Evolutionary conservation across 2,113 vertebrate genomes (phyloP).

Genomic region (Pyxicephalus adspersus): DNA sequence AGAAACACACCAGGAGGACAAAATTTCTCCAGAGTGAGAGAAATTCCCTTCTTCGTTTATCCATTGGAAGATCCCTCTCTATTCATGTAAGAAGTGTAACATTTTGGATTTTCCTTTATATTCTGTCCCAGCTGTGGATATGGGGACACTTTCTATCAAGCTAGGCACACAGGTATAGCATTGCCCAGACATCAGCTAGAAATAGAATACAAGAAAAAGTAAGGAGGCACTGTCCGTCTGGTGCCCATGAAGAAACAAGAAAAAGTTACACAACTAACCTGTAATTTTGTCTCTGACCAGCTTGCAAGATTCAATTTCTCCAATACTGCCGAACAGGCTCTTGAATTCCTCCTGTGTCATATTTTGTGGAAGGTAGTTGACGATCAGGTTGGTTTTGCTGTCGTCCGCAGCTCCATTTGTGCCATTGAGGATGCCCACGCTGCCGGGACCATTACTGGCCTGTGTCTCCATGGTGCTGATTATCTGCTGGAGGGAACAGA

Average conservation of each 20-base stretch:
- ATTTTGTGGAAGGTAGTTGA: slow-evolving; percentile 97
- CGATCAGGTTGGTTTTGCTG: slow-evolving; percentile 97
- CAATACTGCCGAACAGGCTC: slow-evolving; percentile 94
- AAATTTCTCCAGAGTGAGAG: too few species aligned
- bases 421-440: slow-evolving; percentile 86
- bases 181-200: too few species aligned
- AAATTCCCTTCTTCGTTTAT: too few species aligned
- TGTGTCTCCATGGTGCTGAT: slow-evolving; percentile 98
- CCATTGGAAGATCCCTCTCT: too few species aligned
- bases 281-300: slow-evolving; percentile 94
- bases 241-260: not conserved
- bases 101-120: too few species aligned
- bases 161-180: too few species aligned
- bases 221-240: not conserved
- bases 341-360: slow-evolving; percentile 98
- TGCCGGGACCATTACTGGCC: slow-evolving; percentile 91
- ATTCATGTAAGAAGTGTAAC: too few species aligned
- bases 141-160: too few species aligned
- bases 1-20: too few species aligned
- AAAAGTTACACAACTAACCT: slow-evolving; percentile 68
- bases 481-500: slow-evolving; percentile 88
- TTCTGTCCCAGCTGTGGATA: too few species aligned
- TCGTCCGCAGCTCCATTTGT: slow-evolving; percentile 86
- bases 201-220: too few species aligned
- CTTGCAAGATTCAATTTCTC: slow-evolving; percentile 95